Evolutionary conservation across 2,113 vertebrate species (phyloP).

Genomic region (Rhizomys pruinosus): DNA sequence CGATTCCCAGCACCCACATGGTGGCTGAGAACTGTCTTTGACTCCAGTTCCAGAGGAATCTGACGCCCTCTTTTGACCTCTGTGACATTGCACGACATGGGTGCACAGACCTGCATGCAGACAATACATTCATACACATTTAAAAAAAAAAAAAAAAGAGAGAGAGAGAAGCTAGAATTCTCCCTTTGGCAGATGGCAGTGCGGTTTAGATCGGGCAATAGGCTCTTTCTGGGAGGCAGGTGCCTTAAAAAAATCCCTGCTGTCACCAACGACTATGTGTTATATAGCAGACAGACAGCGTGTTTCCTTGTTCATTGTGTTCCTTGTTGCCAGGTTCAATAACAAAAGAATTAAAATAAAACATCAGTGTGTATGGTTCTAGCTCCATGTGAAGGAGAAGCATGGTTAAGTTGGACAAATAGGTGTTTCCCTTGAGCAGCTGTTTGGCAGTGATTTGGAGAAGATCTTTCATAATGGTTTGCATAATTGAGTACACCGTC

Average conservation of each 20-base stretch:
- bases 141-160: too few relatives aligned
- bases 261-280: too few relatives aligned
- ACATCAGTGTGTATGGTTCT: neutral
- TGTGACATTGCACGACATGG: too few relatives aligned
- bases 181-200: neutral
- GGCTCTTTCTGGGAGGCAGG: neutral
- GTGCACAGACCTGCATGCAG: too few relatives aligned
- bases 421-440: constrained; percentile 19
- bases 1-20: too few relatives aligned
- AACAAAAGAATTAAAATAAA: constrained; percentile 13
- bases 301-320: neutral
- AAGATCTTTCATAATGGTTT: constrained; percentile 54
- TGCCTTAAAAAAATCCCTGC: too few relatives aligned
- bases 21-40: too few relatives aligned
- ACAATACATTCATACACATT: too few relatives aligned
- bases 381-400: constrained; percentile 22
- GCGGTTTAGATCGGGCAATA: neutral
- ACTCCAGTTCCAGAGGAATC: too few relatives aligned
- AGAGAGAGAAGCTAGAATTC: neutral
- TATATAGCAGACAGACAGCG: accelerated
- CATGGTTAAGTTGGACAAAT: neutral
- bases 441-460: constrained; percentile 39
- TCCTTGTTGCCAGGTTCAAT: neutral
- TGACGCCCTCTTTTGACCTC: too few relatives aligned
- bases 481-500: constrained; percentile 58